These are phyloP conservation scores for Podarcis siculus DNA, from an alignment of 2,797 vertebrate species.

Conservation along the genomic window DNA sequence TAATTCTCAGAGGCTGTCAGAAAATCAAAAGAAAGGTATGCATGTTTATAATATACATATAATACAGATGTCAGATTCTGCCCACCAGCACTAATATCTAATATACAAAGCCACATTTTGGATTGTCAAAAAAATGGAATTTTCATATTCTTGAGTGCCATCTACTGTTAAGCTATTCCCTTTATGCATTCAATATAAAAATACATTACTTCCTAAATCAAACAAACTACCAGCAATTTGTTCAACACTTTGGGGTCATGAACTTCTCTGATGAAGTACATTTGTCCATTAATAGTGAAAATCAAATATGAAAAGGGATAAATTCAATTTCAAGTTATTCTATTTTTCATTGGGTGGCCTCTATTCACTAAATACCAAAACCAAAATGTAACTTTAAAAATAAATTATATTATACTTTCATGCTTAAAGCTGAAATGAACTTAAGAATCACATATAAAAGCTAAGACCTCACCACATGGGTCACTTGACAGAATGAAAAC, in stretches of 20 bases:
- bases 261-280: background rate
- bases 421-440: constrained; percentile 47
- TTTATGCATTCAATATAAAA: background rate
- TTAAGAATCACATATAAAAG: constrained; percentile 56
- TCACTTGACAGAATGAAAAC: constrained; percentile 66
- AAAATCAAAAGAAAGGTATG: constrained; percentile 5
- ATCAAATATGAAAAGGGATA: background rate
- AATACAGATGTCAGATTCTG: background rate
- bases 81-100: background rate
- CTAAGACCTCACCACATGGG: constrained; percentile 45
- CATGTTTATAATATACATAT: constrained; percentile 11
- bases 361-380: background rate
- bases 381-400: background rate
- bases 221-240: background rate
- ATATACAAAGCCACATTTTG: background rate
- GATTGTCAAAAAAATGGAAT: background rate
- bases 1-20: background rate
- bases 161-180: constrained; percentile 17
- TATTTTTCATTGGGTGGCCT: background rate
- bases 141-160: constrained; percentile 28
- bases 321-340: background rate
- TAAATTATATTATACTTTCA: background rate
- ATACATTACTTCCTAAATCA: background rate
- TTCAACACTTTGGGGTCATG: background rate
- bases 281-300: background rate